Evolutionary conservation across 2,797 vertebrate genomes (phyloP).

Genomic region (Enteromius viviparus): DNA sequence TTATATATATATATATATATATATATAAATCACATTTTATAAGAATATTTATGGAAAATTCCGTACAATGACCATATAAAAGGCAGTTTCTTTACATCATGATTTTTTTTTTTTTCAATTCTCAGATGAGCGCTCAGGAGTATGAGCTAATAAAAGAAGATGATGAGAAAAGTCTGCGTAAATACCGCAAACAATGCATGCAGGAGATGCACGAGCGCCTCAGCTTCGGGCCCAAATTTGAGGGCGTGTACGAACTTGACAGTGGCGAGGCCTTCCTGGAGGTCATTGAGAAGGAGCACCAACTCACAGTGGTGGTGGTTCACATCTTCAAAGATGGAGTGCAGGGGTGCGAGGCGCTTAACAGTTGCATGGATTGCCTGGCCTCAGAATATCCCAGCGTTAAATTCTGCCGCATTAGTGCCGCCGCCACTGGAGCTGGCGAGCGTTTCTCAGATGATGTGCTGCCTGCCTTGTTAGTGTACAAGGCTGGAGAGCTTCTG

Average conservation of each 20-base stretch:
- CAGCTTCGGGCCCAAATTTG: slow-evolving; percentile 92
- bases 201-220: slow-evolving; percentile 95
- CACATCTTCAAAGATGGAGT: slow-evolving; percentile 89
- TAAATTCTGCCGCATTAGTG: slow-evolving; percentile 95
- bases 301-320: slow-evolving; percentile 88
- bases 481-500: slow-evolving; percentile 93
- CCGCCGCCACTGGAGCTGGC: slow-evolving; percentile 84
- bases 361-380: slow-evolving; percentile 87
- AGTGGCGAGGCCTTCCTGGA: slow-evolving; percentile 87
- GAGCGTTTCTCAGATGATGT: slow-evolving; percentile 90
- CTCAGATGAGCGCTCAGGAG: slow-evolving; percentile 95
- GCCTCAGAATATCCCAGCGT: slow-evolving; percentile 87
- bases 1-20: not conserved
- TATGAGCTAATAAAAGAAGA: slow-evolving; percentile 92
- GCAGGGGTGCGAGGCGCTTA: slow-evolving; percentile 89
- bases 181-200: slow-evolving; percentile 95
- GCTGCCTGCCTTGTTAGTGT: slow-evolving; percentile 90
- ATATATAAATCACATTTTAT: not conserved
- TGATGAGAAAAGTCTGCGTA: slow-evolving; percentile 88
- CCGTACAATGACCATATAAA: not conserved
- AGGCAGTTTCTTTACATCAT: not conserved
- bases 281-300: slow-evolving; percentile 91
- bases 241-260: slow-evolving; percentile 86
- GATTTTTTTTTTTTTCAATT: slow-evolving; percentile 39
- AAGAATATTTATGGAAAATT: not conserved